These are phyloP conservation scores for Polypedilum vanderplanki DNA, from an alignment of 1,140 invertebrate genomes.

Conservation along the genomic window DNA sequence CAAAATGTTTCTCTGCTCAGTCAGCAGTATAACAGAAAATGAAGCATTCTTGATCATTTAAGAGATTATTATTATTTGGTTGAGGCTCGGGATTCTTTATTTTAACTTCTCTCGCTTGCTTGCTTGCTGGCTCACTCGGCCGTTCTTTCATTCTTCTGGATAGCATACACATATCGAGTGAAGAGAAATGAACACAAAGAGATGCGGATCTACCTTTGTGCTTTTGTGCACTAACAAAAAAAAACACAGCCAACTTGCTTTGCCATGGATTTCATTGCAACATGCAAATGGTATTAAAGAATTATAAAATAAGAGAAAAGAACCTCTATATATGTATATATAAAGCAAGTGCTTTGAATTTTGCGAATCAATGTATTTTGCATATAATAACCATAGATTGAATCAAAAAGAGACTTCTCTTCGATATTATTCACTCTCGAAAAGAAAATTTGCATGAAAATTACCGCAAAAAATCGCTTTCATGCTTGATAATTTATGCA, in stretches of 20 bases:
- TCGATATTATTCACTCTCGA: neutral
- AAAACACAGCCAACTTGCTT: neutral
- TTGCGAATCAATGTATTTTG: slow-evolving; percentile 22
- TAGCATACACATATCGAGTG: too few species aligned
- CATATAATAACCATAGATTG: slow-evolving; percentile 26
- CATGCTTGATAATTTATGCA: slow-evolving; percentile 25
- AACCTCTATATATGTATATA: too few species aligned
- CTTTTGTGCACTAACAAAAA: slow-evolving; percentile 4
- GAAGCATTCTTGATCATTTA: slow-evolving; percentile 19
- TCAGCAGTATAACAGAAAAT: slow-evolving; percentile 23
- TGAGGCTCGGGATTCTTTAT: slow-evolving; percentile 16
- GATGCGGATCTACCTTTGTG: slow-evolving; percentile 16
- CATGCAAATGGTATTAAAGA: slow-evolving; percentile 18
- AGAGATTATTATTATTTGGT: slow-evolving; percentile 14
- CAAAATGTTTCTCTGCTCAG: slow-evolving; percentile 20
- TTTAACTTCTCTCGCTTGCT: neutral
- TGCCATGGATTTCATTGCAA: neutral
- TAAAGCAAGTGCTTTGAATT: slow-evolving; percentile 15
- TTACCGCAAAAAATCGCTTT: slow-evolving; percentile 26
- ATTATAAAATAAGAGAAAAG: neutral
- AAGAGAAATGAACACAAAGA: slow-evolving; percentile 9
- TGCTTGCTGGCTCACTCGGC: neutral
- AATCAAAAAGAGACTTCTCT: slow-evolving; percentile 7
- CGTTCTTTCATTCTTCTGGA: too few species aligned
- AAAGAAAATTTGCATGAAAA: slow-evolving; percentile 28